Percentiles rank a stretch among this genome's conserved stretches.
These are phyloP conservation scores for Euphydryas editha DNA, from an alignment of 2,888 invertebrate species.

Conservation along the genomic window DNA sequence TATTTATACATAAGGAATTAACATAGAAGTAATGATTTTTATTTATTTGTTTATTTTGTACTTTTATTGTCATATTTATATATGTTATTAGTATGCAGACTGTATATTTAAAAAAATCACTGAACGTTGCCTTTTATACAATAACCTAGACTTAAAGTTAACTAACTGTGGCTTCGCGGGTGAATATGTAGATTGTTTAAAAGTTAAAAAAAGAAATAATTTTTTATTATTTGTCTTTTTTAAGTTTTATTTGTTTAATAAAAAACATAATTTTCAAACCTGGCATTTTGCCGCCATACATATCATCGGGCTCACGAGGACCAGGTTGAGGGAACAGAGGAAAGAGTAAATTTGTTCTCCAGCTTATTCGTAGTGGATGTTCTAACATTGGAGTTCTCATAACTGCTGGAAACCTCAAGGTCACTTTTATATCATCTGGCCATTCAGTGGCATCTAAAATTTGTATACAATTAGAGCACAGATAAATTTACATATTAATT, in stretches of 20 bases:
- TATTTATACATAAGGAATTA: too few relatives aligned
- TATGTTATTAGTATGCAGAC: too few relatives aligned
- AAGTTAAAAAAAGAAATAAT: too few relatives aligned
- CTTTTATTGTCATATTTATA: too few relatives aligned
- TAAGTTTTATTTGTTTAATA: too few relatives aligned
- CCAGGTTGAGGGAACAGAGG: slow-evolving; percentile 87
- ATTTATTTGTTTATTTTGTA: too few relatives aligned
- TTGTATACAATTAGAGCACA: not conserved
- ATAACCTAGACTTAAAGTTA: too few relatives aligned
- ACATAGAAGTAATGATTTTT: too few relatives aligned
- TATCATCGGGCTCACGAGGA: slow-evolving; percentile 83
- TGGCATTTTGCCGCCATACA: slow-evolving; percentile 80
- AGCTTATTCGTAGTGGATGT: slow-evolving; percentile 78
- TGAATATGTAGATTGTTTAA: not conserved
- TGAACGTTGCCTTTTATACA: too few relatives aligned
- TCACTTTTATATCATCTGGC: slow-evolving; percentile 80
- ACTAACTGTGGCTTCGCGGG: too few relatives aligned
- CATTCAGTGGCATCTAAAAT: slow-evolving; percentile 66
- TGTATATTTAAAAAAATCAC: not conserved
- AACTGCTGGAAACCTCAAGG: slow-evolving; percentile 86
- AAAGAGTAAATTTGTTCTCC: slow-evolving; percentile 89
- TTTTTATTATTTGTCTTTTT: not conserved
- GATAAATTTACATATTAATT: not conserved
- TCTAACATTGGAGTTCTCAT: slow-evolving; percentile 78
- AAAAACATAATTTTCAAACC: slow-evolving; percentile 66